Conservation (phyloP, 2,113 vertebrate genomes). For the Zosterops japonicus region DNA sequence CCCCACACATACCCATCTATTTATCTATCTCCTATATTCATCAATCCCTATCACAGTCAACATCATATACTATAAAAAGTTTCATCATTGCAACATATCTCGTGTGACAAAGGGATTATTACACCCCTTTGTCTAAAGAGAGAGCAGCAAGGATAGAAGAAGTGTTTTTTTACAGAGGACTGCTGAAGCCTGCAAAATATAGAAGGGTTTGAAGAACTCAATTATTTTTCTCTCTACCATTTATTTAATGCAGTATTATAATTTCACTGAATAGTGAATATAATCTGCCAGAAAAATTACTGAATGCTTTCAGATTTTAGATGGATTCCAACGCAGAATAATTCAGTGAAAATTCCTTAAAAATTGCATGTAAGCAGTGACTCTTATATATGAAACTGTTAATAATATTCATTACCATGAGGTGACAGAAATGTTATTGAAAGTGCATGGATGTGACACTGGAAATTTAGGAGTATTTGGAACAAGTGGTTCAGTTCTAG, state of each 20-base stretch:
- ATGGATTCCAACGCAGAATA: not conserved
- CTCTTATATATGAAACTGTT: not conserved
- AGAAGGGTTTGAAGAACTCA: not conserved
- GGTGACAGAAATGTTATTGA: not conserved
- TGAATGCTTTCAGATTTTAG: not conserved
- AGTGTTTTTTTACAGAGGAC: rapidly evolving
- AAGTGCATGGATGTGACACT: not conserved
- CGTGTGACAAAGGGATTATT: not conserved
- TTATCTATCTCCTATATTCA: not conserved
- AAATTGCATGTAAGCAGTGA: not conserved
- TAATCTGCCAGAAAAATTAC: not conserved
- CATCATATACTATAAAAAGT: not conserved
- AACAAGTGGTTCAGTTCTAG: not conserved
- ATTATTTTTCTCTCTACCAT: not conserved
- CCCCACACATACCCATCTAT: not conserved
- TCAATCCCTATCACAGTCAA: not conserved
- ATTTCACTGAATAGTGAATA: not conserved
- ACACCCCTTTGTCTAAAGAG: not conserved
- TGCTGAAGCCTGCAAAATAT: not conserved
- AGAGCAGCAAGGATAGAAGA: not conserved
- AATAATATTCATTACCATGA: not conserved
- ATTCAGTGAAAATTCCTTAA: not conserved
- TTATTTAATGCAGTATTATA: not conserved
- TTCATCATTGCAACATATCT: not conserved
- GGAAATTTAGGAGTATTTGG: not conserved